Conservation (phyloP, 2,797 vertebrate genomes). For the Agapornis canus region DNA sequence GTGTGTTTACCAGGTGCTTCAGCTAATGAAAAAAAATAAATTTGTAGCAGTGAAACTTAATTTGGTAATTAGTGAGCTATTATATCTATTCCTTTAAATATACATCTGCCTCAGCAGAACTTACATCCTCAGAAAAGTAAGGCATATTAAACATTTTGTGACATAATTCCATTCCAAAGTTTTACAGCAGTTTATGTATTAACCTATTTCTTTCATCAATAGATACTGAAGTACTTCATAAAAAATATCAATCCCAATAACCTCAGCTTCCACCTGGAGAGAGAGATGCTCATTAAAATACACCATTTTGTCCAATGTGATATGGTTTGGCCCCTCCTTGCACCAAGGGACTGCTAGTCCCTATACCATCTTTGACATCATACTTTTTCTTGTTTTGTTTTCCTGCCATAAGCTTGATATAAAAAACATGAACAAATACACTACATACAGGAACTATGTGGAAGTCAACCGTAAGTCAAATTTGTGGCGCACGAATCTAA, state of each 20-base stretch:
- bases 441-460: not conserved
- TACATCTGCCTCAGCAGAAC: not conserved
- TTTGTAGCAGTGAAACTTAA: not conserved
- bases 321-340: not conserved
- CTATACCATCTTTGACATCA: fast-evolving
- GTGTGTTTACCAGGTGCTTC: not conserved
- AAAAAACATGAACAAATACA: fast-evolving
- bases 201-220: not conserved
- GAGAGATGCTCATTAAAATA: not conserved
- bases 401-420: not conserved
- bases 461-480: not conserved
- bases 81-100: not conserved
- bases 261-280: not conserved
- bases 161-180: not conserved
- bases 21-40: not conserved
- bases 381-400: not conserved
- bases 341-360: not conserved
- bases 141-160: not conserved
- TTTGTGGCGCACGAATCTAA: fast-evolving
- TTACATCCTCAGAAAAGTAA: not conserved
- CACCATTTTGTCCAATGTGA: not conserved
- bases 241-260: not conserved
- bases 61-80: not conserved
- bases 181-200: not conserved
- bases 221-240: not conserved